A percentile compares a stretch with the other conserved stretches of the same genome.
Conservation (phyloP, 2,888 invertebrate species). For the Rotaria magnacalcarata region DNA sequence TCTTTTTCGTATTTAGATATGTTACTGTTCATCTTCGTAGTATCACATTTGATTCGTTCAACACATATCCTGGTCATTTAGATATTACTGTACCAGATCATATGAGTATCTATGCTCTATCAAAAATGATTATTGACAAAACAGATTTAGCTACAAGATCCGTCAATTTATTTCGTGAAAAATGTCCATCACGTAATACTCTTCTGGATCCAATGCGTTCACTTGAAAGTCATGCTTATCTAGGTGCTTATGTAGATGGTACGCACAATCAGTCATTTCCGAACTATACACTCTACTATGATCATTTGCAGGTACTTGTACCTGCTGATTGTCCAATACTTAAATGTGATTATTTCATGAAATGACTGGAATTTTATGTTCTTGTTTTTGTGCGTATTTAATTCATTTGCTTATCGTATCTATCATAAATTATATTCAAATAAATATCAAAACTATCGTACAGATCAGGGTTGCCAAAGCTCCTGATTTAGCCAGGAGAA, state of each 20-base stretch:
- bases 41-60: background rate
- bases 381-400: too few relatives aligned
- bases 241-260: background rate
- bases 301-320: background rate
- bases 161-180: background rate
- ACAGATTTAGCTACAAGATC: background rate
- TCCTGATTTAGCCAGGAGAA: too few relatives aligned
- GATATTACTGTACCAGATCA: background rate
- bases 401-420: too few relatives aligned
- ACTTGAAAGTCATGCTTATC: background rate
- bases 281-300: background rate
- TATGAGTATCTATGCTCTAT: background rate
- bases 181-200: background rate
- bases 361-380: background rate
- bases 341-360: conserved; percentile 3
- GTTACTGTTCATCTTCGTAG: background rate
- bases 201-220: background rate
- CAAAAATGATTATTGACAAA: conserved; percentile 3
- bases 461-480: too few relatives aligned
- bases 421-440: too few relatives aligned
- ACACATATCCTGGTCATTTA: background rate
- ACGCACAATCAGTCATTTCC: background rate
- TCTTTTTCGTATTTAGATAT: background rate
- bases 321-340: background rate
- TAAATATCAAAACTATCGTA: too few relatives aligned